Base-by-base conservation (phyloP, 2,113 vertebrate species). In the Paramormyrops kingsleyae region DNA sequence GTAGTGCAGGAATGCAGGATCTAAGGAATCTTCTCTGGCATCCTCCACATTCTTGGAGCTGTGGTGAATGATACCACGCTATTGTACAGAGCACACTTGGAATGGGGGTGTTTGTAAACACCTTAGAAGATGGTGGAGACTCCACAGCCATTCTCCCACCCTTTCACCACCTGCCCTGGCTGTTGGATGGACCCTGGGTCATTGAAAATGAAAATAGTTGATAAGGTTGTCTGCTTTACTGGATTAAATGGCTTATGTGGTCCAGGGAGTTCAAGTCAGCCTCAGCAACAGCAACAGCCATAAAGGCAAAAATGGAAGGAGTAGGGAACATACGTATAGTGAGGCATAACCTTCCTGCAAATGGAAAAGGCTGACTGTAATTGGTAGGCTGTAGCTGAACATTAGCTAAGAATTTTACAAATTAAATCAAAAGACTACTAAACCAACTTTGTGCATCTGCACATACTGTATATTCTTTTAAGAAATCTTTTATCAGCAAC, bases 31-130 rank as follows among this genome's bases (percentile, higher is more conserved):
- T 92, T 95, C 92, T 90, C 80, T 91, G 92, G 93, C 92, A 94
- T 96, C 95, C 94, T 91, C 92, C 93, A 92, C 94, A 96, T 96
- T 96, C 96, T 94, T 95, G 50, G 49, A 87, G n/a, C 90, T 66
- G 91, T 87, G 92, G 92, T 92, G 93, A 95, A 93, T 92, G 92
- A 92, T 91, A 92, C 89, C 91, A 80, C 83, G 90, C 94, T 91
- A 93, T 95, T 95, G 94, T 94, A 87, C 92, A 93, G 93, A 94
- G 91, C 94, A 93, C 94, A 93, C 94, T 95, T 93, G 93, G 91
- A 91, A 94, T 89, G 84, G 91, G 90, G 93, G 91, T 92, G 91
- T 95, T 93, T 94, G 93, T 94, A 95, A 95, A 96, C 94, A 93
- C 92, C 93, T 90, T 91, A 89, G 90, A 90, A 90, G 91, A 91